Percentiles rank a stretch among this genome's conserved stretches.
Conservation (phyloP, 2,888 invertebrate species). For the Marasmarcha lunaedactyla region DNA sequence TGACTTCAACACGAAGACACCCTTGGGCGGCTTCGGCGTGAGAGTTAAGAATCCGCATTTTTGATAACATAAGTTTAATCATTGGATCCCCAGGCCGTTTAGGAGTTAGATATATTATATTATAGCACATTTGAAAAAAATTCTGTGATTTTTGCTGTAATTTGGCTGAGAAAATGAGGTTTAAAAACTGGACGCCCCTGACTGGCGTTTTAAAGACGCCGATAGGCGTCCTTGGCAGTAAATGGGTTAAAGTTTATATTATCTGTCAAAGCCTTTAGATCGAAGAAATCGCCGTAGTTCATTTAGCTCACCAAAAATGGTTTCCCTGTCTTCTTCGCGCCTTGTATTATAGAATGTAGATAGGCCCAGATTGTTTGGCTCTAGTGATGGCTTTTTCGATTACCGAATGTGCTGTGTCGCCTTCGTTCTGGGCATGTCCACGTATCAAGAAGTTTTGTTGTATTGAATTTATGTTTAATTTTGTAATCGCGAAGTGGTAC, state of each 20-base stretch:
- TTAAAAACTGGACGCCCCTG: too few species aligned
- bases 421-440: conserved; percentile 15
- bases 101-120: too few species aligned
- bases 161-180: too few species aligned
- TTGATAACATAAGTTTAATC: too few species aligned
- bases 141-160: too few species aligned
- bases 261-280: conserved; percentile 12
- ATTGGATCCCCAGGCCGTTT: too few species aligned
- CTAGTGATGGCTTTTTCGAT: conserved; percentile 15
- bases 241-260: conserved; percentile 7
- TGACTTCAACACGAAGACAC: too few species aligned
- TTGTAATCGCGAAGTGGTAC: conserved; percentile 11
- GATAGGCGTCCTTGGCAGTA: too few species aligned
- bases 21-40: too few species aligned
- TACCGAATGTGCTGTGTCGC: conserved; percentile 15
- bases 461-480: conserved; percentile 12
- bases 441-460: conserved; percentile 17
- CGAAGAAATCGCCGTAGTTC: conserved; percentile 12
- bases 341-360: conserved; percentile 15
- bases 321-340: conserved; percentile 14
- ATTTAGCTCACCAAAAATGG: conserved; percentile 12
- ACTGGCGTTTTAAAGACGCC: too few species aligned
- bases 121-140: too few species aligned
- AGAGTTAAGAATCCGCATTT: too few species aligned
- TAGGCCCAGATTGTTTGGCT: conserved; percentile 17